Evolutionary conservation across 2,113 vertebrate genomes (phyloP).

Genomic region (Plotosus lineatus): DNA sequence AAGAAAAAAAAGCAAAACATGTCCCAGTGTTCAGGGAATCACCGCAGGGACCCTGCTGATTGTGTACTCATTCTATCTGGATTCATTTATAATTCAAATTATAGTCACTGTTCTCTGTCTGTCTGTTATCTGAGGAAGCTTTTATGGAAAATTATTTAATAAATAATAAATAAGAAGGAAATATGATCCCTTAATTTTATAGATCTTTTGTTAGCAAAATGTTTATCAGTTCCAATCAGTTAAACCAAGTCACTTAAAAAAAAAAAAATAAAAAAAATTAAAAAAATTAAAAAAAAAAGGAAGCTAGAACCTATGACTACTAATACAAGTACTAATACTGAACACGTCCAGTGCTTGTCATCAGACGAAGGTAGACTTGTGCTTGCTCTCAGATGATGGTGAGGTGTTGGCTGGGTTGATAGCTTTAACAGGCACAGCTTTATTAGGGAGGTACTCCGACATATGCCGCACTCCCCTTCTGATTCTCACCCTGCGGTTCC

Average conservation of each 20-base stretch:
- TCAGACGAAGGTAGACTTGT: conserved; percentile 93
- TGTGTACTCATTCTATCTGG: neutral
- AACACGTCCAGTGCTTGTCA: neutral
- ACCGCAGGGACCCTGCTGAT: neutral
- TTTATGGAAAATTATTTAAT: neutral
- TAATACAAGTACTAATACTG: neutral
- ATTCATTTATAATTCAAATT: neutral
- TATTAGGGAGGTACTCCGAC: conserved; percentile 66
- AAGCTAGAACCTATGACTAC: neutral
- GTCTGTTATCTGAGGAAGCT: neutral
- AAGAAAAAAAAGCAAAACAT: neutral
- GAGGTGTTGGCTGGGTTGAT: neutral
- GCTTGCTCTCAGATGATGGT: conserved; percentile 54
- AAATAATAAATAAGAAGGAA: neutral
- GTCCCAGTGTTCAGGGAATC: neutral
- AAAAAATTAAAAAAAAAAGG: neutral
- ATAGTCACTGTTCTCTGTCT: neutral
- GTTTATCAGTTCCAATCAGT: neutral
- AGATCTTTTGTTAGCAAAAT: neutral
- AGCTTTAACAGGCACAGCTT: conserved; percentile 64
- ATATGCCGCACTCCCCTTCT: conserved; percentile 74
- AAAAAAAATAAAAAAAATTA: neutral
- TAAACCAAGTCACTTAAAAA: neutral
- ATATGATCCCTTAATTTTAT: neutral
- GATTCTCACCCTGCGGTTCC: conserved; percentile 73